phyloP scores from a whole-genome alignment of 2,797 vertebrate species.

The Hipposideros larvatus region DNA sequence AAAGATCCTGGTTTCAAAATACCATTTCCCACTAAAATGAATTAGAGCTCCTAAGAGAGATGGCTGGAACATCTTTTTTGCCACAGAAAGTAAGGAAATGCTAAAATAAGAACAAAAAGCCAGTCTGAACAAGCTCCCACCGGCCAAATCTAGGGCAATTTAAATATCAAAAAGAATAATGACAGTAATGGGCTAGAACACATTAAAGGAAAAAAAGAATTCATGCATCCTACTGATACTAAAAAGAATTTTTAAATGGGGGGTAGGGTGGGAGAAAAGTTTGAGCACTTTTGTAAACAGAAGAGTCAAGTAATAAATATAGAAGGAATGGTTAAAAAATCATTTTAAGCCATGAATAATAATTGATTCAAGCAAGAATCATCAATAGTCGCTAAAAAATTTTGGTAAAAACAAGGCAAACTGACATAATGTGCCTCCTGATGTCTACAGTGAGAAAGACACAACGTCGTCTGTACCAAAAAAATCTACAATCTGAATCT shows the following conservation, averaged over 20 bases:
- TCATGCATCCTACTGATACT: background rate
- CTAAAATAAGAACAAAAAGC: background rate
- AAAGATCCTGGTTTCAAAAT: background rate
- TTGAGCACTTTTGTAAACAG: background rate
- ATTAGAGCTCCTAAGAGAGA: background rate
- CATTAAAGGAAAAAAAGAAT: background rate
- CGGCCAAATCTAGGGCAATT: background rate
- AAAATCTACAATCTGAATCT: background rate
- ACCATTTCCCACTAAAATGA: background rate
- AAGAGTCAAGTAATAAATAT: background rate
- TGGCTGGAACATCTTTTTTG: background rate
- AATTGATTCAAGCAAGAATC: background rate
- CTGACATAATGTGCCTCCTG: background rate
- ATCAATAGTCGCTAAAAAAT: background rate
- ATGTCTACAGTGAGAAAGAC: background rate
- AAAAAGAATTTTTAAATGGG: background rate
- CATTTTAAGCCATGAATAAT: background rate
- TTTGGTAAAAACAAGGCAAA: background rate
- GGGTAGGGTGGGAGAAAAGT: background rate
- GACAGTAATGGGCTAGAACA: background rate
- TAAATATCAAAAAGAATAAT: constrained; percentile 5
- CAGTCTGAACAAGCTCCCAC: background rate
- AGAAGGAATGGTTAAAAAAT: background rate
- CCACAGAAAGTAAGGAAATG: background rate
- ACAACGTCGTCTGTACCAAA: accelerated